Percentiles rank a stretch among this genome's conserved stretches.
These are phyloP conservation scores for Macroteleia sp. DNA, from an alignment of 2,888 invertebrate genomes.

Conservation along the genomic window DNA sequence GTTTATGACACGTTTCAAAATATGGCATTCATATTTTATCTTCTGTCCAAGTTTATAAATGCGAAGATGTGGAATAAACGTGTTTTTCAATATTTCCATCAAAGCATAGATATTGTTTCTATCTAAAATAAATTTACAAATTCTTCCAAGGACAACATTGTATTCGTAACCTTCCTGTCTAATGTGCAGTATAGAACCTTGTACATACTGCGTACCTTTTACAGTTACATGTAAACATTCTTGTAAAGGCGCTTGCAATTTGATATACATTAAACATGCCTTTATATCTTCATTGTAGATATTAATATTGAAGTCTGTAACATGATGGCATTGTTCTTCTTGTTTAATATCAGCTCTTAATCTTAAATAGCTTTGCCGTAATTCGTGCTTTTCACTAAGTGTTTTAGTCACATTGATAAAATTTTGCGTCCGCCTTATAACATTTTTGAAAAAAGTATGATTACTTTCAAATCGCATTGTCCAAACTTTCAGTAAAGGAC, in stretches of 20 bases:
- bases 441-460: conserved; percentile 68
- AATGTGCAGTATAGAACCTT: conserved; percentile 34
- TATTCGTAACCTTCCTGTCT: conserved; percentile 26
- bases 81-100: conserved; percentile 14
- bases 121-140: background rate
- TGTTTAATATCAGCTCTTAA: background rate
- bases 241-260: background rate
- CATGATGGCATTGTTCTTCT: too few species aligned
- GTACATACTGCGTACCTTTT: conserved; percentile 46
- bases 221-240: conserved; percentile 31
- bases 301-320: too few species aligned
- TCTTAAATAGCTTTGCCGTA: background rate
- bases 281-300: conserved; percentile 21
- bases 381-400: conserved; percentile 37
- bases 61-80: conserved; percentile 5
- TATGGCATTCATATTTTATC: background rate
- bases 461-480: conserved; percentile 70
- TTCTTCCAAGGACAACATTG: conserved; percentile 6
- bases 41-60: background rate
- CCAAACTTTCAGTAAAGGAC: conserved; percentile 66
- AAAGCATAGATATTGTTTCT: background rate
- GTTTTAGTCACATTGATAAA: conserved; percentile 40
- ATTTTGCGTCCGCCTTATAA: conserved; percentile 25
- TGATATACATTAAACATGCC: conserved; percentile 1
- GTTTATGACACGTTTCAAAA: background rate